Base-by-base conservation (phyloP, 2,113 vertebrate genomes). In the Vireo altiloquus region DNA sequence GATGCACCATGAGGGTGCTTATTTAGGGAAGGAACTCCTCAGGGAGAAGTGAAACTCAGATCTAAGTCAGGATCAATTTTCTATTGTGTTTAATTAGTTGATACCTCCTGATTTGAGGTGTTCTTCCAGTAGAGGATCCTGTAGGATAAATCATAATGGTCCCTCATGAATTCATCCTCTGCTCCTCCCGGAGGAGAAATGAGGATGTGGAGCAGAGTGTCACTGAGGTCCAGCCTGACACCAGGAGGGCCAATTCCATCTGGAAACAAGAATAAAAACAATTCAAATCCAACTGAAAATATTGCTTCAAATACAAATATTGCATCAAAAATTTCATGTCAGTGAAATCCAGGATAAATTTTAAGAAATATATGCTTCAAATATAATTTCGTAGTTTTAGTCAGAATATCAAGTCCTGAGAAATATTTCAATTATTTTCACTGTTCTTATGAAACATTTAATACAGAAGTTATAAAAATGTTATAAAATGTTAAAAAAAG, bases 91-190 rank as follows among this genome's bases (percentile, higher is more conserved):
- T 12, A 60, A 39, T 16, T 39, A 59, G 3, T 35, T 79, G 83
- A 77, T 84, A 98, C 98, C 97, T 97, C 40, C 23, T 39, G 13
- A 78, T 75, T 30, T 3, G 97, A 95, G 71, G 92, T 66, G 25
- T 97, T 96, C 82, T 95, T 87, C 97, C 97, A 97, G 59, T 97
- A 97, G 4, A 78, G 13, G 82, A 98, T 2, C n/a, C 95, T 92
- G 81, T 98, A 98, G 68, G 46, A 89, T 10, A 97, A 74, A 0
- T 24, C 15, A 57, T 95, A 91, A 35, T 10, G 0, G 4, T 47
- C 21, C 27, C 33, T 87, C 71, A 65, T 77, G 19, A 5, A 0
- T 6, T 59, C 46, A n/a, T 8, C 7, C 80, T 63, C 69, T 46
- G 68, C 8, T 23, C 72, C 83, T 88, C 87, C 70, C 1, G 92